Percentiles rank a stretch among this genome's conserved stretches.
Conservation (phyloP, 2,797 vertebrate species). For the Emys orbicularis region DNA sequence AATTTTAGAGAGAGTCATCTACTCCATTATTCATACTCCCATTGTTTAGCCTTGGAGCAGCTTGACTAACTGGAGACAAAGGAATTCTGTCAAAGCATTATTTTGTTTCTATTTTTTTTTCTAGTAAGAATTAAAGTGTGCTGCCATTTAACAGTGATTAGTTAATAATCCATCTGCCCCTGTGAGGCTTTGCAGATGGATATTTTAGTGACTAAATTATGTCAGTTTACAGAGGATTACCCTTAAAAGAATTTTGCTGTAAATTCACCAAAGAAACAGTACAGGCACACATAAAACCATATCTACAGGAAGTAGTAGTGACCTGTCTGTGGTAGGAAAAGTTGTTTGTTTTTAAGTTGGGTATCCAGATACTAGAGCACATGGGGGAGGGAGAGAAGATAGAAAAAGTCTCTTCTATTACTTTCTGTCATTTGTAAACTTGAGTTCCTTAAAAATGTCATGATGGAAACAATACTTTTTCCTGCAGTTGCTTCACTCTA, state of each 20-base stretch:
- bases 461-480: neutral
- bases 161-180: neutral
- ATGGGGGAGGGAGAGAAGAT: neutral
- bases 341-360: neutral
- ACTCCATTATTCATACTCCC: neutral
- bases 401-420: neutral
- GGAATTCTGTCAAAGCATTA: no score
- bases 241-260: rapidly evolving
- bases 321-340: neutral
- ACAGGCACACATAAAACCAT: neutral
- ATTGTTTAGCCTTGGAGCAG: neutral
- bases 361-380: rapidly evolving
- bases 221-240: neutral
- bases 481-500: neutral
- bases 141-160: neutral
- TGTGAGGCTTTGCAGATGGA: rapidly evolving
- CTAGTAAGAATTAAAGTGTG: neutral
- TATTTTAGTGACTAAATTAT: rapidly evolving
- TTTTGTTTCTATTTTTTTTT: no score
- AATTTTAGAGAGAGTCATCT: neutral
- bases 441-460: neutral
- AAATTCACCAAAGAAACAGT: neutral
- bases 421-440: neutral
- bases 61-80: neutral
- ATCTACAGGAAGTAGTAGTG: neutral